phyloP scores from a whole-genome alignment of 2,888 invertebrate genomes.

The Thymelicus lineola region DNA sequence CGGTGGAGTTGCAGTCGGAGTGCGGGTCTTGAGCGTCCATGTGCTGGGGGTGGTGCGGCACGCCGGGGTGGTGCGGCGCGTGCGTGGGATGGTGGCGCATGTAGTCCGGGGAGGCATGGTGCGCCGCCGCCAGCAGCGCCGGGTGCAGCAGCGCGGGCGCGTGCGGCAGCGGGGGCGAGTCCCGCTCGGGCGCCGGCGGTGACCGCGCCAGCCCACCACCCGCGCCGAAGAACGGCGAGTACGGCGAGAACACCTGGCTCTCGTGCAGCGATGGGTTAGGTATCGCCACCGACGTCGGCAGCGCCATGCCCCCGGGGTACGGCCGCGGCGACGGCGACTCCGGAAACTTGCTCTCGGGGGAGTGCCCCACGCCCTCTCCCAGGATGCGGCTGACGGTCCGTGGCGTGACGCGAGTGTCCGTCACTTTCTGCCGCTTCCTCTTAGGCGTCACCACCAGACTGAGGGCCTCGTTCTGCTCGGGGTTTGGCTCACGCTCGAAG shows the following conservation, averaged over 20 bases:
- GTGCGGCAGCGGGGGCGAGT: slow-evolving; percentile 94
- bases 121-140: slow-evolving; percentile 92
- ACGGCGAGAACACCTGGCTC: slow-evolving; percentile 96
- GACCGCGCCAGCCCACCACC: slow-evolving; percentile 80
- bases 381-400: slow-evolving; percentile 94
- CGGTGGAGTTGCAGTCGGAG: slow-evolving; percentile 96
- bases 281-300: slow-evolving; percentile 98
- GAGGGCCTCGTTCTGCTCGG: slow-evolving; percentile 97
- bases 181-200: slow-evolving; percentile 88
- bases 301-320: slow-evolving; percentile 93
- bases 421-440: slow-evolving; percentile 98
- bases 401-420: slow-evolving; percentile 96
- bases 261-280: slow-evolving; percentile 98
- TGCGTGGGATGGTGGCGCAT: slow-evolving; percentile 89
- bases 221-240: slow-evolving; percentile 94
- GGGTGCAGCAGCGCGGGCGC: slow-evolving; percentile 94
- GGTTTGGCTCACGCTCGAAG: slow-evolving; percentile 88
- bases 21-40: slow-evolving; percentile 94
- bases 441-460: slow-evolving; percentile 97
- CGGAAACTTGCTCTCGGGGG: slow-evolving; percentile 85
- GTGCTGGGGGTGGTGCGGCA: slow-evolving; percentile 90
- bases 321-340: slow-evolving; percentile 91
- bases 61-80: slow-evolving; percentile 91
- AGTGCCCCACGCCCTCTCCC: slow-evolving; percentile 91
- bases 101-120: slow-evolving; percentile 94